phyloP scores from a whole-genome alignment of 2,888 invertebrate genomes.

The Sinopyrophorus schimmeli region DNA sequence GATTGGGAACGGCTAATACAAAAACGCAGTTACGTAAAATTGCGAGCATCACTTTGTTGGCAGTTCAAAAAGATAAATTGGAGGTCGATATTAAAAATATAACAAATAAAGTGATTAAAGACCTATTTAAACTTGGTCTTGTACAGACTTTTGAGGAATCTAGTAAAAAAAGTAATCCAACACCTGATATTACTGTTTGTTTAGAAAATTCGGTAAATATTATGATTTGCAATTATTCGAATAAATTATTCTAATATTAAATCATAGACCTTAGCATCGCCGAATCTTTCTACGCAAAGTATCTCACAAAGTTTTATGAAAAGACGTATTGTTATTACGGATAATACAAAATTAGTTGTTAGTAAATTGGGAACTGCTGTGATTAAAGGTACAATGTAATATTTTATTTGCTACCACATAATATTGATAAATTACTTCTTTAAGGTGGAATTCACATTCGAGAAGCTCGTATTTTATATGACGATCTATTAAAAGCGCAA shows the following conservation, averaged over 20 bases:
- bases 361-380: slow-evolving; percentile 78
- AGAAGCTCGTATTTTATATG: slow-evolving; percentile 72
- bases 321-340: slow-evolving; percentile 42
- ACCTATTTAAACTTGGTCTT: slow-evolving; percentile 57
- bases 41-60: slow-evolving; percentile 64
- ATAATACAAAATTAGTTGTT: slow-evolving; percentile 59
- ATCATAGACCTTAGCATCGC: too few relatives aligned
- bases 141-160: slow-evolving; percentile 43
- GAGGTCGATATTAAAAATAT: slow-evolving; percentile 53
- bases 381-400: slow-evolving; percentile 67
- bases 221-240: too few relatives aligned
- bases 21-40: slow-evolving; percentile 60
- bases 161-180: slow-evolving; percentile 26
- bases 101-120: slow-evolving; percentile 55
- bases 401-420: too few relatives aligned
- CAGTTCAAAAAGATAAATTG: slow-evolving; percentile 62
- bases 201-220: slow-evolving; percentile 39
- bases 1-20: slow-evolving; percentile 64
- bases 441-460: too few relatives aligned
- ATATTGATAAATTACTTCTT: too few relatives aligned
- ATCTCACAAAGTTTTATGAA: too few relatives aligned
- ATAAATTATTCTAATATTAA: too few relatives aligned
- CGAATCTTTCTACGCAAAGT: too few relatives aligned
- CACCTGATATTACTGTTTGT: slow-evolving; percentile 43
- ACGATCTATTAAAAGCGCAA: slow-evolving; percentile 74